These are phyloP conservation scores for Cottus gobio DNA, from an alignment of 2,113 vertebrate species.

Conservation along the genomic window DNA sequence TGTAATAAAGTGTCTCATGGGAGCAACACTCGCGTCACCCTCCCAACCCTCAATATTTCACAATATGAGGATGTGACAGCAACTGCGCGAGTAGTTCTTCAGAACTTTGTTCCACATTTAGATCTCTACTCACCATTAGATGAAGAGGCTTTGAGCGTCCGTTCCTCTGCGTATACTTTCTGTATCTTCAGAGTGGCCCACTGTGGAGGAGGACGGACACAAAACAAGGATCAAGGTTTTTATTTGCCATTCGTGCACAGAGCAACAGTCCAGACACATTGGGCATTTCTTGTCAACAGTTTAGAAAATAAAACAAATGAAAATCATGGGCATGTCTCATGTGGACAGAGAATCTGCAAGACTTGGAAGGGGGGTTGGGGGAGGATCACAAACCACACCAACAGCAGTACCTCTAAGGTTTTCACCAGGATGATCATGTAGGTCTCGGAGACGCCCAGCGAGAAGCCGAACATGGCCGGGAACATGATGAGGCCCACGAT, in stretches of 20 bases:
- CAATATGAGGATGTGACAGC: constrained; percentile 32
- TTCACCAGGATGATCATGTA: constrained; percentile 93
- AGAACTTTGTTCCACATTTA: background rate
- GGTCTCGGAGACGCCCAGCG: constrained; percentile 92
- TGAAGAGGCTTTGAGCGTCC: constrained; percentile 74
- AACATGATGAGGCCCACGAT: constrained; percentile 88
- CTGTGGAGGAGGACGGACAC: constrained; percentile 76
- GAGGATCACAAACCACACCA: background rate
- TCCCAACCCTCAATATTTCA: constrained; percentile 28
- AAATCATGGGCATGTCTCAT: background rate
- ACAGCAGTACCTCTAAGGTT: constrained; percentile 89
- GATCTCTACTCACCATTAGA: constrained; percentile 85
- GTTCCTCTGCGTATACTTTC: constrained; percentile 79
- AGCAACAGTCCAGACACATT: no score
- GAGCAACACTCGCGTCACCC: constrained; percentile 42
- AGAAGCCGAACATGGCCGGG: constrained; percentile 92
- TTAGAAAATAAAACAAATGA: no score
- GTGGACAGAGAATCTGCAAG: background rate
- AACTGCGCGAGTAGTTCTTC: no score
- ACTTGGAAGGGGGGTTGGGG: no score
- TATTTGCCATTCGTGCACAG: no score
- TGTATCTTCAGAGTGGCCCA: constrained; percentile 95
- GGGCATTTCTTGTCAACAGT: no score
- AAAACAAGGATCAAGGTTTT: no score
- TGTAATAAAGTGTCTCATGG: constrained; percentile 40